These are phyloP conservation scores for Drosophila azteca DNA, from an alignment of 1,140 invertebrate genomes.

Conservation along the genomic window DNA sequence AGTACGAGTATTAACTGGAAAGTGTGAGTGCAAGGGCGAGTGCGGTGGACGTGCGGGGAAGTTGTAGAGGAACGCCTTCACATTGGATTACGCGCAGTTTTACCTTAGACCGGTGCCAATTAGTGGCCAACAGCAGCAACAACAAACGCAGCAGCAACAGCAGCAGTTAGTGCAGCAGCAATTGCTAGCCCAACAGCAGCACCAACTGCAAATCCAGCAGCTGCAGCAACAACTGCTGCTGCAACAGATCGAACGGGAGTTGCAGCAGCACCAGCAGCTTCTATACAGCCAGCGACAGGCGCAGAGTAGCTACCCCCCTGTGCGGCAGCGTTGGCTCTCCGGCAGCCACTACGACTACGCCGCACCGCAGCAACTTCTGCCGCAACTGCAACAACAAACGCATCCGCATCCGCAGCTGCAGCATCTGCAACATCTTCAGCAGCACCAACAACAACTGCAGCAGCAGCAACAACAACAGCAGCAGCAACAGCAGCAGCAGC, in stretches of 20 bases:
- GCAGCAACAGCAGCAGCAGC: slow-evolving; percentile 45
- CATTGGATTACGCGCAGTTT: slow-evolving; percentile 84
- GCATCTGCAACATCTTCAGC: slow-evolving; percentile 21
- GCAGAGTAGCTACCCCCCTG: slow-evolving; percentile 33
- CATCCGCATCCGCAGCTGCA: slow-evolving; percentile 22
- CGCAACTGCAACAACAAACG: slow-evolving; percentile 34
- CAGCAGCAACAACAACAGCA: slow-evolving; percentile 53
- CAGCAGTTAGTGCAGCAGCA: slow-evolving; percentile 72
- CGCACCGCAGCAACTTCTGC: slow-evolving; percentile 33
- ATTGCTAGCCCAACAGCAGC: slow-evolving; percentile 74
- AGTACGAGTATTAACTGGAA: slow-evolving; percentile 1
- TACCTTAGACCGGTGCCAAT: slow-evolving; percentile 83
- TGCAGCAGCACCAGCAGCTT: slow-evolving; percentile 61
- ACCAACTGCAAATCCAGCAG: slow-evolving; percentile 74
- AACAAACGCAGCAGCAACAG: slow-evolving; percentile 63
- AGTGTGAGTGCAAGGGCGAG: slow-evolving; percentile 17
- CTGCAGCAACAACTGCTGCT: slow-evolving; percentile 76
- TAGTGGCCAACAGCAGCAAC: slow-evolving; percentile 82
- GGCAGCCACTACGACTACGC: slow-evolving; percentile 41
- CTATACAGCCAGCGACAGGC: slow-evolving; percentile 54
- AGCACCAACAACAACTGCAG: slow-evolving; percentile 47
- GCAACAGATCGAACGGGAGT: slow-evolving; percentile 76
- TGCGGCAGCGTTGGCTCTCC: slow-evolving; percentile 64
- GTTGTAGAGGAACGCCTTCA: slow-evolving; percentile 77
- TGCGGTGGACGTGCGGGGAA: slow-evolving; percentile 54